These are phyloP conservation scores for Anhinga anhinga DNA, from an alignment of 2,113 vertebrate genomes.

Conservation along the genomic window DNA sequence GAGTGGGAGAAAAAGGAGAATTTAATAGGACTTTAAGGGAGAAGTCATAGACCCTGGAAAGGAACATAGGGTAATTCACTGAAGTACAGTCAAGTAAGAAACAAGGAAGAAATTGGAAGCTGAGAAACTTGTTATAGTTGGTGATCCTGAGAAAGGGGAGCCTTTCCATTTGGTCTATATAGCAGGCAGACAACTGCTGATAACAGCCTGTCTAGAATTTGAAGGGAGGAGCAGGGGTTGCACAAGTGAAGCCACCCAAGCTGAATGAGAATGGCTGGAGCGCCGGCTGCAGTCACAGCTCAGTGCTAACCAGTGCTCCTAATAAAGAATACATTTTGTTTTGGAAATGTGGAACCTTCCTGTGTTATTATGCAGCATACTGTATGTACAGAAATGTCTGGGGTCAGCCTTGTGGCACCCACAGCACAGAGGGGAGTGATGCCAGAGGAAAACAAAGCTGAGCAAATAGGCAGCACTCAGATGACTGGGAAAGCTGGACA, in stretches of 20 bases:
- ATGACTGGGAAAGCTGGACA: not conserved
- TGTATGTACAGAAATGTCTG: not conserved
- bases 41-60: not conserved
- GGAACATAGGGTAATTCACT: not conserved
- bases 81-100: not conserved
- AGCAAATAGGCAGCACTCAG: not conserved
- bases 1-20: not conserved
- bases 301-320: not conserved
- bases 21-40: not conserved
- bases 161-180: constrained; percentile 40
- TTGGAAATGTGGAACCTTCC: not conserved
- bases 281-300: constrained; percentile 28
- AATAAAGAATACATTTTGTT: not conserved
- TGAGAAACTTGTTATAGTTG: constrained; percentile 39
- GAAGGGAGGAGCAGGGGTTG: constrained; percentile 43
- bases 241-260: not conserved
- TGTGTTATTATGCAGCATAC: not conserved
- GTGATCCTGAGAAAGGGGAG: constrained; percentile 43
- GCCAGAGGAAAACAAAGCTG: not conserved
- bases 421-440: not conserved
- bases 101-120: not conserved
- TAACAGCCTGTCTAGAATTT: constrained; percentile 48
- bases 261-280: constrained; percentile 59
- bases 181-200: constrained; percentile 53
- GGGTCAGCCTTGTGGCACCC: not conserved